phyloP scores from a whole-genome alignment of 1,140 invertebrate species.

The Caerostris darwini region DNA sequence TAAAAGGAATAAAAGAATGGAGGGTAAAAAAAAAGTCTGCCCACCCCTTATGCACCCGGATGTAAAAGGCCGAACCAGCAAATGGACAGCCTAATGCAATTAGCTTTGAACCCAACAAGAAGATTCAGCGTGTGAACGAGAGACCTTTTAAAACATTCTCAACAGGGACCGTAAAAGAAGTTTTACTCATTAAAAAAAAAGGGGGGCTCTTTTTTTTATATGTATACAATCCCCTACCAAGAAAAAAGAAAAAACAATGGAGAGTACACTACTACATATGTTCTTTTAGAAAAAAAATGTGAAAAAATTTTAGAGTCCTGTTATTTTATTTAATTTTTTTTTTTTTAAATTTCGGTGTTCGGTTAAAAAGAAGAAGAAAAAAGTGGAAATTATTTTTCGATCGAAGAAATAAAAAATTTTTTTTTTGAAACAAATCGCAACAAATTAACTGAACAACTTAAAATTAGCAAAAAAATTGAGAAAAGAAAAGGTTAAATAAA shows the following conservation, averaged over 20 bases:
- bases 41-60: neutral
- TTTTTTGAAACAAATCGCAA: neutral
- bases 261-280: neutral
- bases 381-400: neutral
- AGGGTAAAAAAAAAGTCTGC: neutral
- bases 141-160: conserved; percentile 20
- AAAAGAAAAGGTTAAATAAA: neutral
- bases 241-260: neutral
- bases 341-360: neutral
- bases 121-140: neutral
- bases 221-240: no score
- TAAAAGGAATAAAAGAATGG: neutral
- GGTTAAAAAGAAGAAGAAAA: neutral
- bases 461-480: neutral
- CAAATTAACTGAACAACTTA: conserved; percentile 23
- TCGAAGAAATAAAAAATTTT: neutral
- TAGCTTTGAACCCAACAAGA: conserved; percentile 13
- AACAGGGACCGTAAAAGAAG: neutral
- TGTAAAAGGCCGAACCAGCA: conserved; percentile 33
- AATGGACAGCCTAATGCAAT: conserved; percentile 55
- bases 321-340: neutral
- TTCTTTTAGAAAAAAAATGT: neutral
- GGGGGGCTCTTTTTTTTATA: neutral
- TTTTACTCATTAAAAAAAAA: neutral
- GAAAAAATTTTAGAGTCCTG: neutral